These are phyloP conservation scores for Dolichallabes microphthalmus DNA, from an alignment of 2,113 vertebrate genomes.

Conservation along the genomic window DNA sequence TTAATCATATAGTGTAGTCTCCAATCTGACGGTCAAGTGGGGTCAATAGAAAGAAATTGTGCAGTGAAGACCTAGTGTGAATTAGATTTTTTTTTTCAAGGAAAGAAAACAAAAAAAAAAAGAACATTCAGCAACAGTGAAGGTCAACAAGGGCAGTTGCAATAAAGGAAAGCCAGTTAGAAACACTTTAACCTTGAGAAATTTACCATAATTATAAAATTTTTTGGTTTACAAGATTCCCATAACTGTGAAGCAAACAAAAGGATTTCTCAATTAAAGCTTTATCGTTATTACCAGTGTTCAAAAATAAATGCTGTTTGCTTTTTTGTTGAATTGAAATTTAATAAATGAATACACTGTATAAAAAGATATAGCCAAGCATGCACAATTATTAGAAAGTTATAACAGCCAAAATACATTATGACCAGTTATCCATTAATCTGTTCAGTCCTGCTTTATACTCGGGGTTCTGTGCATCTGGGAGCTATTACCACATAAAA, in stretches of 20 bases:
- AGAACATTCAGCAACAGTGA: neutral
- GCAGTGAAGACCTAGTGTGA: slow-evolving; percentile 1
- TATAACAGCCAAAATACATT: neutral
- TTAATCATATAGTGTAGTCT: neutral
- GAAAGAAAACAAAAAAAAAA: neutral
- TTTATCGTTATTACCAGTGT: no score
- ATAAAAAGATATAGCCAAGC: neutral
- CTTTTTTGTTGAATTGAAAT: no score
- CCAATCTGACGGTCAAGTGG: neutral
- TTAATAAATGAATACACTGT: neutral
- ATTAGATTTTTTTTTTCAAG: neutral
- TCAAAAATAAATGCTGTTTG: neutral
- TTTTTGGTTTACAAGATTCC: neutral
- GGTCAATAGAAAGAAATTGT: neutral
- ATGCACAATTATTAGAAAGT: neutral
- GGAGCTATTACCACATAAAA: neutral
- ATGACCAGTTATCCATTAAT: neutral
- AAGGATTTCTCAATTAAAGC: neutral
- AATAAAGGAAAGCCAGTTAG: neutral
- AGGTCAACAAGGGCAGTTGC: neutral
- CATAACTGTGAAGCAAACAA: neutral
- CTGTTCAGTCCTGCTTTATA: neutral
- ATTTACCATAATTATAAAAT: neutral
- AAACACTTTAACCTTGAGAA: neutral
- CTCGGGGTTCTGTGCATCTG: neutral